phyloP scores from a whole-genome alignment of 1,140 invertebrate species.

The Camponotus pennsylvanicus region DNA sequence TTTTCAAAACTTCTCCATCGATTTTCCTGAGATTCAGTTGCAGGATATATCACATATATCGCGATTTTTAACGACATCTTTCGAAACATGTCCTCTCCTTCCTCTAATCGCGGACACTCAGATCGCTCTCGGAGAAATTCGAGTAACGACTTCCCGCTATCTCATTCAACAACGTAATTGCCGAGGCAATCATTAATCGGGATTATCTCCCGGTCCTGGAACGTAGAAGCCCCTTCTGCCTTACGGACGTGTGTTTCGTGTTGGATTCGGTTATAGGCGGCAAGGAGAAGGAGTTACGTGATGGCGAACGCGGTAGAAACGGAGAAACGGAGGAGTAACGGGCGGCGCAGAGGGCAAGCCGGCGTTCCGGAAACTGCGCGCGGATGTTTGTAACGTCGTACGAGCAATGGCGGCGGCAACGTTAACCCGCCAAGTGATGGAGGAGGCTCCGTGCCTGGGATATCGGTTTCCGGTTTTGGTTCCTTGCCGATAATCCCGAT shows the following conservation, averaged over 20 bases:
- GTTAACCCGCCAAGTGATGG: constrained; percentile 78
- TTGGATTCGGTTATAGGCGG: constrained; percentile 74
- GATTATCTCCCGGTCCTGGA: constrained; percentile 80
- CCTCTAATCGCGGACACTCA: constrained; percentile 27
- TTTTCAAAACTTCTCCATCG: not conserved
- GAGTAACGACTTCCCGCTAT: constrained; percentile 62
- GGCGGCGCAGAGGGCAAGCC: constrained; percentile 44
- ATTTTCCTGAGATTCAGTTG: not conserved
- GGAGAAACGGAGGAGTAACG: constrained; percentile 56
- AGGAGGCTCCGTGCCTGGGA: constrained; percentile 78
- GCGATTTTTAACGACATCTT: constrained; percentile 34
- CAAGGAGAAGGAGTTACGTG: constrained; percentile 58
- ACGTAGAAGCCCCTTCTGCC: constrained; percentile 43
- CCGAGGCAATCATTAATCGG: constrained; percentile 82
- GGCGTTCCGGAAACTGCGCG: constrained; percentile 78
- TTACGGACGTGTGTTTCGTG: constrained; percentile 76
- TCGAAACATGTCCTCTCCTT: not conserved
- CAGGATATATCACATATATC: not conserved
- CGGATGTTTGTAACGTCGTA: constrained; percentile 76
- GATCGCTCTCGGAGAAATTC: constrained; percentile 50
- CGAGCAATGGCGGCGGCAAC: constrained; percentile 74
- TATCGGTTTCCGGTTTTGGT: constrained; percentile 79
- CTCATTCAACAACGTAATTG: constrained; percentile 76
- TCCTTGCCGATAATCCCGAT: constrained; percentile 82
- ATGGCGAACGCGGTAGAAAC: constrained; percentile 39